phyloP scores from a whole-genome alignment of 2,888 invertebrate genomes.

The Seira ritae region DNA sequence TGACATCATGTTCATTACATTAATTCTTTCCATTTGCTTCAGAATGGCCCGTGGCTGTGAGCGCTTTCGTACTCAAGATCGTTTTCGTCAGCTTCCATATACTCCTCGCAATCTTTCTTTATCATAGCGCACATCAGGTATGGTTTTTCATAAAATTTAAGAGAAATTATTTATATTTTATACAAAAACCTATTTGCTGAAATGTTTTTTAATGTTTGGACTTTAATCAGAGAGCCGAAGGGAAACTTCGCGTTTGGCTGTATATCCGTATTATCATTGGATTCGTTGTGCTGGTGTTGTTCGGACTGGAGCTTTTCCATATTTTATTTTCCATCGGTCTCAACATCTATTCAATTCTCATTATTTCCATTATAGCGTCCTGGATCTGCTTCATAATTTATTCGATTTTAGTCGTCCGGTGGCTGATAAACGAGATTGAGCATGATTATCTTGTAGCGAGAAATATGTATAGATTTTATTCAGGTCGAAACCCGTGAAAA shows the following conservation, averaged over 20 bases:
- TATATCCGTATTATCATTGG: constrained; percentile 59
- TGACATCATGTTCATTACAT: neutral
- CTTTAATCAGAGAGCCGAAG: constrained; percentile 57
- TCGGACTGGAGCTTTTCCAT: constrained; percentile 53
- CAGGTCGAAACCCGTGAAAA: constrained; percentile 60
- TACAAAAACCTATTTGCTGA: neutral
- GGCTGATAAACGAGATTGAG: constrained; percentile 62
- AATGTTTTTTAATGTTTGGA: neutral
- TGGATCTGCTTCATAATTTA: constrained; percentile 65
- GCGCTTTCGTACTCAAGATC: constrained; percentile 57
- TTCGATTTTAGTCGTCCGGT: constrained; percentile 54
- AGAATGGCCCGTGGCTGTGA: constrained; percentile 63
- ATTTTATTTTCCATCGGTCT: constrained; percentile 47
- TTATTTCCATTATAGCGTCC: constrained; percentile 56
- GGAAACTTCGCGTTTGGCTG: constrained; percentile 52
- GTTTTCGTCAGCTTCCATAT: constrained; percentile 56
- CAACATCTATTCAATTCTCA: constrained; percentile 57
- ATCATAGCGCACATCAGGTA: constrained; percentile 63
- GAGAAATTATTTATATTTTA: neutral
- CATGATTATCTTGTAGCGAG: constrained; percentile 59
- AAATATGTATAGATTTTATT: constrained; percentile 63
- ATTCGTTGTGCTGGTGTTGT: constrained; percentile 50
- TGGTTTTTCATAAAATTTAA: neutral
- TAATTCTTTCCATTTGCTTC: neutral
- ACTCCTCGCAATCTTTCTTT: constrained; percentile 53